phyloP scores from a whole-genome alignment of 2,888 invertebrate genomes.

The Melipona beecheii region DNA sequence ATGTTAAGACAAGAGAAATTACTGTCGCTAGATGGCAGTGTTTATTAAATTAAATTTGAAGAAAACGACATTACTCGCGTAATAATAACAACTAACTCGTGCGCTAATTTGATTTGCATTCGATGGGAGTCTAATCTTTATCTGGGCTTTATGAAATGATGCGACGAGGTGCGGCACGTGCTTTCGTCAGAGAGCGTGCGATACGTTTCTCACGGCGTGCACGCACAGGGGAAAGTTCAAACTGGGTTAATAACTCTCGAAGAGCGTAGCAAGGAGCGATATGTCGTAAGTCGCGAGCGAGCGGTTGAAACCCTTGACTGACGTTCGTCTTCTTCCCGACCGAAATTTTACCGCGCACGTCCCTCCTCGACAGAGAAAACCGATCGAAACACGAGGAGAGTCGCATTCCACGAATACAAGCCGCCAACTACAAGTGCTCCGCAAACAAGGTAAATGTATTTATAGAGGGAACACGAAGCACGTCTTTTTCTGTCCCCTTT shows the following conservation, averaged over 20 bases:
- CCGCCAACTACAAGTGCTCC: constrained; percentile 80
- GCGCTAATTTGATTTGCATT: background rate
- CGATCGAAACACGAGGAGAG: constrained; percentile 76
- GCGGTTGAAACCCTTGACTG: constrained; percentile 33
- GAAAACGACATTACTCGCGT: too few species aligned
- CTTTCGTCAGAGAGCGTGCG: background rate
- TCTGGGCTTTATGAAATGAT: background rate
- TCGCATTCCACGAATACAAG: constrained; percentile 78
- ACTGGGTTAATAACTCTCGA: constrained; percentile 50
- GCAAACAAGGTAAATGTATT: constrained; percentile 83
- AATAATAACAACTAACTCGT: too few species aligned
- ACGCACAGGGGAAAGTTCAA: background rate
- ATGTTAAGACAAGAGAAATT: too few species aligned
- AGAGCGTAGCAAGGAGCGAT: constrained; percentile 20
- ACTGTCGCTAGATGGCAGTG: too few species aligned
- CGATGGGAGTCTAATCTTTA: constrained; percentile 7
- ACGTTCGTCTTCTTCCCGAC: constrained; percentile 47
- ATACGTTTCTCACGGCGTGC: background rate
- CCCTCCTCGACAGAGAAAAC: constrained; percentile 53
- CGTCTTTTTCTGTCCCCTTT: constrained; percentile 68
- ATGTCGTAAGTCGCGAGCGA: constrained; percentile 32
- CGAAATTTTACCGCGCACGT: constrained; percentile 58
- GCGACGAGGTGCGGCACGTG: background rate
- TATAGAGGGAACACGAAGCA: constrained; percentile 78
- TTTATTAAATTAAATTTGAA: too few species aligned